Base-by-base conservation (phyloP, 1,140 invertebrate species). In the Drosophila rhopaloa region DNA sequence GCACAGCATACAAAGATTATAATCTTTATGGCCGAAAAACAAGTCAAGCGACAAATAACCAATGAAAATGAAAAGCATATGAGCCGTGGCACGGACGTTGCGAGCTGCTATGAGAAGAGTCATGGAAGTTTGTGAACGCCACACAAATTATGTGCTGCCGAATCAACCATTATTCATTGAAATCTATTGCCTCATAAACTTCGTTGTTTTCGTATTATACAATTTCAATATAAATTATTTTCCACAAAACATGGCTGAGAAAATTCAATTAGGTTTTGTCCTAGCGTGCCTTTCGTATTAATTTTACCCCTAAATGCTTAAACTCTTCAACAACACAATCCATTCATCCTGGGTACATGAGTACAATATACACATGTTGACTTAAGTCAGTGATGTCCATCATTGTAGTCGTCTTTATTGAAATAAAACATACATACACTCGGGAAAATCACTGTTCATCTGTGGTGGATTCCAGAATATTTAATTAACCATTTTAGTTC, bases 341-440 rank as follows among this genome's bases (percentile, higher is more conserved):
- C 37, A 38, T 38, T 38, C 47, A n/a, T n/a, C 19, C 24, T 27
- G 7, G 9, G 9, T 11, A 27, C 7, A n/a, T 24, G 16, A 8
- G 0, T 54, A 55, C 37, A 38, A 5, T 40, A 4, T 27, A 32
- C 5, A 32, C 5, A 16, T 27, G n/a, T 4, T 55, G 19, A 11
- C 35, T 55, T 40, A n/a, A 40, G 19, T 40, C 53, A 55, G 27
- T 19, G 4, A 55, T 37, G 57, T 67, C 60, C 77, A 67, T 73
- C 77, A 58, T 67, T 72, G 72, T 48, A 68, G 56, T 51, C 47
- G 63, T 73, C 53, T 79, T 77, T 57, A 58, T 61, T 53, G 50
- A 29, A 35, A 57, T 32, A 38, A 40, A 16, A 35, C 37, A 38
- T 27, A 14, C 37, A 16, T 37, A 40, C 13, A 40, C 4, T 5